A percentile compares a stretch with the other conserved stretches of the same genome.
Evolutionary conservation across 2,888 invertebrate genomes (phyloP).

Genomic region (Nomada lathburiana): DNA sequence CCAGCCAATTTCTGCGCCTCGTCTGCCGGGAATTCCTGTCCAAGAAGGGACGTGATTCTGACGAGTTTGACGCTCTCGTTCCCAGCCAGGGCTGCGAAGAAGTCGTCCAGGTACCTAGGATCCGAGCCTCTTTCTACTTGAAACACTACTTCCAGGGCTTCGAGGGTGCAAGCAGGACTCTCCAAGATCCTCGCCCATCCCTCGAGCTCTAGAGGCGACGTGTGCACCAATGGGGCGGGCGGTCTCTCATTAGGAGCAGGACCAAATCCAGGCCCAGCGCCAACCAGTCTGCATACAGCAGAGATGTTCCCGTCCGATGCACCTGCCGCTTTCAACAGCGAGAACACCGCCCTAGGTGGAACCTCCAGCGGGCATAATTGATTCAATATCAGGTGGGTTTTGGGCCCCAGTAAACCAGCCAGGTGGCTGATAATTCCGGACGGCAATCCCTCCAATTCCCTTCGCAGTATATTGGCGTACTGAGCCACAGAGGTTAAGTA

Average conservation of each 20-base stretch:
- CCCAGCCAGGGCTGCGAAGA: constrained; percentile 85
- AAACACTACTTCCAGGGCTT: constrained; percentile 85
- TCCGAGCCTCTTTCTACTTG: constrained; percentile 85
- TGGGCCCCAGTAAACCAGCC: constrained; percentile 85
- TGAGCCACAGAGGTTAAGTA: constrained; percentile 86
- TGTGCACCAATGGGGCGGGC: constrained; percentile 82
- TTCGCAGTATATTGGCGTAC: constrained; percentile 85
- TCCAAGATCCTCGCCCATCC: constrained; percentile 86
- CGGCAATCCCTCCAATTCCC: constrained; percentile 86
- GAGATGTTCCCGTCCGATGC: constrained; percentile 85
- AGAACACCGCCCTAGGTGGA: constrained; percentile 85
- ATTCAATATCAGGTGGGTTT: constrained; percentile 85
- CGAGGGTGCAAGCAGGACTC: constrained; percentile 84
- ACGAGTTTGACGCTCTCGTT: constrained; percentile 86
- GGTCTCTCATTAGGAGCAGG: constrained; percentile 82
- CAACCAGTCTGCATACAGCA: constrained; percentile 85
- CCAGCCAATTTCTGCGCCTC: constrained; percentile 85
- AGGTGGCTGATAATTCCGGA: constrained; percentile 84
- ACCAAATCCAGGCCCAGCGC: constrained; percentile 84
- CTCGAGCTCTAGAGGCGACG: constrained; percentile 85
- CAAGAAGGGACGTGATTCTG: constrained; percentile 85
- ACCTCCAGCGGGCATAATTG: constrained; percentile 85
- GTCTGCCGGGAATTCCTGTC: constrained; percentile 85
- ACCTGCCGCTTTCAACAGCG: constrained; percentile 86
- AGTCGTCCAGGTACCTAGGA: constrained; percentile 84